Evolutionary conservation across 2,888 invertebrate species (phyloP).

Genomic region (Phasia obesa): DNA sequence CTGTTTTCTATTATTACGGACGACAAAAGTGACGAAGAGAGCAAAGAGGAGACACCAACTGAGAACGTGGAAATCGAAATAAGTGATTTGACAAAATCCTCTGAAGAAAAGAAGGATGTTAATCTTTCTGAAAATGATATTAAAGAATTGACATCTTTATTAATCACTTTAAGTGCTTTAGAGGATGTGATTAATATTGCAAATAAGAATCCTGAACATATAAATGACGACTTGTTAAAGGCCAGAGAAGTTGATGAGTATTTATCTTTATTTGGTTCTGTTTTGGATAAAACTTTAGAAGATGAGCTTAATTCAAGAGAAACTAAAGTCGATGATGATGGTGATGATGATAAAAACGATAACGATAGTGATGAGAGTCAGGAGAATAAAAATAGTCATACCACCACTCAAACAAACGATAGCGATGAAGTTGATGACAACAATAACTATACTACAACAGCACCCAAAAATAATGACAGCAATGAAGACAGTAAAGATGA

Average conservation of each 20-base stretch:
- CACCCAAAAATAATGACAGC: too few relatives aligned
- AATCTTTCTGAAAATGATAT: conserved; percentile 29
- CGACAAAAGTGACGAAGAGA: not conserved
- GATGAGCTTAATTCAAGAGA: not conserved
- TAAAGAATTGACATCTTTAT: conserved; percentile 9
- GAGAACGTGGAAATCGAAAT: not conserved
- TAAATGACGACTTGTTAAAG: not conserved
- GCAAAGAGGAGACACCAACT: not conserved
- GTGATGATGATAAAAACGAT: not conserved
- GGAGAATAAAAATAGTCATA: too few relatives aligned
- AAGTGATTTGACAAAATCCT: conserved; percentile 12
- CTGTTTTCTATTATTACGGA: not conserved
- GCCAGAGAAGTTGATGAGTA: conserved; percentile 11
- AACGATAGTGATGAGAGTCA: not conserved
- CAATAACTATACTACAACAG: too few relatives aligned
- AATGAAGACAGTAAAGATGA: not conserved
- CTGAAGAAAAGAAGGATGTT: not conserved
- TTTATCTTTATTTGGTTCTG: not conserved
- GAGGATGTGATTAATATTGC: conserved; percentile 8
- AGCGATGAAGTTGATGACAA: conserved; percentile 11
- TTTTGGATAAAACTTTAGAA: not conserved
- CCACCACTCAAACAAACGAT: not conserved
- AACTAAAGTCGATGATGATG: not conserved
- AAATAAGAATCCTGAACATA: not conserved
- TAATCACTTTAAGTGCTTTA: conserved; percentile 11